Percentiles rank a stretch among this genome's conserved stretches.
Evolutionary conservation across 1,140 invertebrate species (phyloP).

Genomic region (Holotrichia oblita): DNA sequence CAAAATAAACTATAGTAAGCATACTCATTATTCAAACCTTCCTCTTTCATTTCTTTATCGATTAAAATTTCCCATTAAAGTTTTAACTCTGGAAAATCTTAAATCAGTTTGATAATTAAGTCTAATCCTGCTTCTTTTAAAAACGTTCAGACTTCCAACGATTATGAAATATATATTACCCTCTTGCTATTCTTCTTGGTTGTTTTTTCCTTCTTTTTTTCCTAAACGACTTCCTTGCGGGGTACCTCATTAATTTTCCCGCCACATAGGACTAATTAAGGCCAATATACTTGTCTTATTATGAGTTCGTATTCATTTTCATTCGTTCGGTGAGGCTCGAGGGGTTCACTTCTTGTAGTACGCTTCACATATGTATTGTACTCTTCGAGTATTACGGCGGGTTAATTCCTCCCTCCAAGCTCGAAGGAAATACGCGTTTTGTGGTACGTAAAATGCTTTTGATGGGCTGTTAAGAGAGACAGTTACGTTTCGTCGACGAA

Average conservation of each 20-base stretch:
- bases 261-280: conserved; percentile 23
- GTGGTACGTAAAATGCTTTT: conserved; percentile 16
- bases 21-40: too few species aligned
- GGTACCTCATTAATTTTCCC: conserved; percentile 26
- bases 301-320: conserved; percentile 26
- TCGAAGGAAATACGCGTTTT: conserved; percentile 15
- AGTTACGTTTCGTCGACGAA: not conserved
- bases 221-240: not conserved
- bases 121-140: not conserved
- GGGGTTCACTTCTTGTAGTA: not conserved
- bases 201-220: not conserved
- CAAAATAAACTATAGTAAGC: too few species aligned
- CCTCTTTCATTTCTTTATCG: not conserved
- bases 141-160: not conserved
- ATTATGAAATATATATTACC: conserved; percentile 18
- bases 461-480: conserved; percentile 19
- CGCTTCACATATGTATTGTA: not conserved
- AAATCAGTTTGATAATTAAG: conserved; percentile 8
- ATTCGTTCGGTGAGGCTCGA: not conserved
- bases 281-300: conserved; percentile 20
- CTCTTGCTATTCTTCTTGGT: not conserved
- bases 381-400: not conserved
- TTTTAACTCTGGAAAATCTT: conserved; percentile 1
- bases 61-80: not conserved
- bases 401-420: conserved; percentile 6